These are phyloP conservation scores for Aphelenchoides fujianensis DNA, from an alignment of 1,140 invertebrate genomes.

Conservation along the genomic window DNA sequence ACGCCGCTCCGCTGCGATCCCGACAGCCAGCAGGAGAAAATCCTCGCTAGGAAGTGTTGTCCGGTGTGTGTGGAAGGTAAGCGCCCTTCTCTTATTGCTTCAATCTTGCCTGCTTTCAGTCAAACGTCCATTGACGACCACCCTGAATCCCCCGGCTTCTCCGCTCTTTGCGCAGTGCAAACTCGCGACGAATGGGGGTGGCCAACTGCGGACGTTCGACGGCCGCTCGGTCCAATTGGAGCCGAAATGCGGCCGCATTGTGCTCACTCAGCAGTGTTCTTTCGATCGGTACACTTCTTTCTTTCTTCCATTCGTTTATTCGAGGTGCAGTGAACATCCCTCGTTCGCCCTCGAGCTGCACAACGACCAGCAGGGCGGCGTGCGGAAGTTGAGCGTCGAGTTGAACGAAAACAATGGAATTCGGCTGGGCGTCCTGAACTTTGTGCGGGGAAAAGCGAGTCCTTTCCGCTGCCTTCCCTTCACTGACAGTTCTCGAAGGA, in stretches of 20 bases:
- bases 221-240: not conserved
- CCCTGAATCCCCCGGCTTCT: not conserved
- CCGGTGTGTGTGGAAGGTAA: conserved; percentile 2
- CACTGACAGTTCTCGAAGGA: not conserved
- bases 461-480: not conserved
- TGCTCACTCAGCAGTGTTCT: conserved; percentile 10
- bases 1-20: not conserved
- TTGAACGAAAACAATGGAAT: conserved; percentile 18
- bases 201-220: conserved; percentile 10
- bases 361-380: not conserved
- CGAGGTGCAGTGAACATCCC: not conserved
- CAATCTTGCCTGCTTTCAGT: conserved; percentile 17
- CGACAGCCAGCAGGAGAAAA: not conserved
- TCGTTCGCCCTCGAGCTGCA: not conserved
- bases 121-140: not conserved
- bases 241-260: not conserved
- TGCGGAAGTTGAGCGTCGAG: not conserved
- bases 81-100: conserved; percentile 1
- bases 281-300: not conserved
- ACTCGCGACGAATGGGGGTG: conserved; percentile 2
- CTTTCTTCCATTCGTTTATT: not conserved
- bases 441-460: conserved; percentile 7
- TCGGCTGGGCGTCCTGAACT: conserved; percentile 13
- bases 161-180: not conserved
- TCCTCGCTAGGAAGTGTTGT: conserved; percentile 3